Evolutionary conservation across 2,113 vertebrate species (phyloP).

Genomic region (Progne subis): DNA sequence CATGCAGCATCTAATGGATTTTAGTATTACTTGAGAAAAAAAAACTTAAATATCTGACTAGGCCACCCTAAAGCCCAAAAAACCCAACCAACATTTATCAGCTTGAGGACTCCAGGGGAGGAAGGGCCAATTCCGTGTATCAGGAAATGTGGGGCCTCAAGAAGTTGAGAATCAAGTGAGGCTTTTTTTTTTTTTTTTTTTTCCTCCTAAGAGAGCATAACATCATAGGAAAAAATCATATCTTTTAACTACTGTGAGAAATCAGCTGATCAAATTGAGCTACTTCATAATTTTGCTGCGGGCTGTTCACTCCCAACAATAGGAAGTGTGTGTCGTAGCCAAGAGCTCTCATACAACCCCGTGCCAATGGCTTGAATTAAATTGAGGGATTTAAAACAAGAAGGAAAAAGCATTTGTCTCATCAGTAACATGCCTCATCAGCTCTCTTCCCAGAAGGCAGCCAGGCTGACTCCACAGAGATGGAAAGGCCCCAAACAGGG

Average conservation of each 20-base stretch:
- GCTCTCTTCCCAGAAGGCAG: conserved; percentile 47
- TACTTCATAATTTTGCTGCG: background rate
- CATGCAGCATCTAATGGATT: background rate
- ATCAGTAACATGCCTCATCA: conserved; percentile 53
- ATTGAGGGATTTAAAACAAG: conserved; percentile 11
- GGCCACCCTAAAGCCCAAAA: background rate
- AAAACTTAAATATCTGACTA: background rate
- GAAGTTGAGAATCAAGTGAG: background rate
- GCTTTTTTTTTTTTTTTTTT: no score
- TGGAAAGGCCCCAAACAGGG: background rate
- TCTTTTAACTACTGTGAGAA: conserved; percentile 41
- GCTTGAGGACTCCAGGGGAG: background rate
- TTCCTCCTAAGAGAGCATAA: background rate
- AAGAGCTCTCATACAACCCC: background rate
- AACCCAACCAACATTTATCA: background rate
- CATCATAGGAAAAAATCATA: background rate
- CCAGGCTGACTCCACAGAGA: conserved; percentile 48
- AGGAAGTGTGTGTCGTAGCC: background rate
- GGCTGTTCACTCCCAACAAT: conserved; percentile 32
- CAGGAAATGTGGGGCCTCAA: background rate
- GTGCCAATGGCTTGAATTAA: conserved; percentile 5
- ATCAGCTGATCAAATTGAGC: conserved; percentile 38
- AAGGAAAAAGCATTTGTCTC: background rate
- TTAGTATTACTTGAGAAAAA: background rate
- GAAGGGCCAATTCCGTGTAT: background rate